These are phyloP conservation scores for Musca vetustissima DNA, from an alignment of 1,140 invertebrate species.

Conservation along the genomic window DNA sequence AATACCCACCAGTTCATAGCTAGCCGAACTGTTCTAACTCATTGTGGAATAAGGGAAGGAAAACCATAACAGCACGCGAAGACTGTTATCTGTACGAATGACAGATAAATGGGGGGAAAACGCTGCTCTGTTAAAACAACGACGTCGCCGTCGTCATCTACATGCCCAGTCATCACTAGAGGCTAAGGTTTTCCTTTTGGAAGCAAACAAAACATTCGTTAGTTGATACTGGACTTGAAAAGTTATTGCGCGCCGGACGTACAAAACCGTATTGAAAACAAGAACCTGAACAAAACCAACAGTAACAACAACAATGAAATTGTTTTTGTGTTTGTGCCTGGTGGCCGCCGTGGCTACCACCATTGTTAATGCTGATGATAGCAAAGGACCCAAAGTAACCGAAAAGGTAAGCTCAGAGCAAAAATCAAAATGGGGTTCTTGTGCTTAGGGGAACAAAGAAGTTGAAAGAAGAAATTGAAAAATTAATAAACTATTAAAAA, in stretches of 20 bases:
- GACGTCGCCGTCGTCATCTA: too few relatives aligned
- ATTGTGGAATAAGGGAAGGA: not conserved
- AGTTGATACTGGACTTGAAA: not conserved
- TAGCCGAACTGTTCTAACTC: not conserved
- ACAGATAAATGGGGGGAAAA: not conserved
- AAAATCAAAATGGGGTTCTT: not conserved
- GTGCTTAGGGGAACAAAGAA: too few relatives aligned
- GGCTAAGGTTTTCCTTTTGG: too few relatives aligned
- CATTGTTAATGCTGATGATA: slow-evolving; percentile 46
- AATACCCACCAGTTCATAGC: not conserved
- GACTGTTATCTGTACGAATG: not conserved
- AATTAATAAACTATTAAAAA: too few relatives aligned
- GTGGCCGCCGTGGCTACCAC: slow-evolving; percentile 41
- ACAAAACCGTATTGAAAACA: too few relatives aligned
- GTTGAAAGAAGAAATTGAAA: too few relatives aligned
- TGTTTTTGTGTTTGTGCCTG: slow-evolving; percentile 42
- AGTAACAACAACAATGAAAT: slow-evolving; percentile 40
- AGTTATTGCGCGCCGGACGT: too few relatives aligned
- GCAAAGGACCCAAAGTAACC: slow-evolving; percentile 74
- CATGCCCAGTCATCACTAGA: too few relatives aligned
- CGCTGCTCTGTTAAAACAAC: not conserved
- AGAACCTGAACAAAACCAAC: not conserved
- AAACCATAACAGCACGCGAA: not conserved
- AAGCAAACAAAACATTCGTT: slow-evolving; percentile 3
- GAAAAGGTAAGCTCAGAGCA: slow-evolving; percentile 63